Conservation (phyloP, 2,113 vertebrate species). For the Cathartes aura region DNA sequence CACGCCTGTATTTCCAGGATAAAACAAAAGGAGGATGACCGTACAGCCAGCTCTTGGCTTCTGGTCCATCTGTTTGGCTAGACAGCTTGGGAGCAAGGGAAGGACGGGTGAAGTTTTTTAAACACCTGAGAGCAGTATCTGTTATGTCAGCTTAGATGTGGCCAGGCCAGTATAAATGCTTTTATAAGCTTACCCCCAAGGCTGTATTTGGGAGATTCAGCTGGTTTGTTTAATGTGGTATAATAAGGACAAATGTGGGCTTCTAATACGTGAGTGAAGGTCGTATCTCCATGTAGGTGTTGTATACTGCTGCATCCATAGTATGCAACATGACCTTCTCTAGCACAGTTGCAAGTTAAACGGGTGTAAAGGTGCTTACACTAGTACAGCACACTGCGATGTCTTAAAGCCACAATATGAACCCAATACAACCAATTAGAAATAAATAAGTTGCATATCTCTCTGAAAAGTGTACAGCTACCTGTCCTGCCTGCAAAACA, state of each 20-base stretch:
- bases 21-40: not conserved
- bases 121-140: not conserved
- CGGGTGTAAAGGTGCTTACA: not conserved
- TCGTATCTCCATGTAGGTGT: not conserved
- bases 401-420: not conserved
- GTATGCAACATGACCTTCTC: accelerated
- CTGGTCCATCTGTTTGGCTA: not conserved
- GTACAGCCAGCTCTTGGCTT: not conserved
- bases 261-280: not conserved
- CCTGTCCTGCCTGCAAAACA: not conserved
- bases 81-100: not conserved
- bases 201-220: not conserved
- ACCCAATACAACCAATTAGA: not conserved
- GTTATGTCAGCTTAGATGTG: not conserved
- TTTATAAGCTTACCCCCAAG: not conserved
- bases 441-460: not conserved
- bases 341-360: not conserved
- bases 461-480: not conserved
- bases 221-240: not conserved
- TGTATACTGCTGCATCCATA: not conserved
- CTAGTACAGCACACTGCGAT: accelerated
- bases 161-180: not conserved
- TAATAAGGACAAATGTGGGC: not conserved
- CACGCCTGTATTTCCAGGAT: not conserved
- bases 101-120: not conserved